Evolutionary conservation across 2,113 vertebrate species (phyloP).

Genomic region (Atrichornis clamosus): DNA sequence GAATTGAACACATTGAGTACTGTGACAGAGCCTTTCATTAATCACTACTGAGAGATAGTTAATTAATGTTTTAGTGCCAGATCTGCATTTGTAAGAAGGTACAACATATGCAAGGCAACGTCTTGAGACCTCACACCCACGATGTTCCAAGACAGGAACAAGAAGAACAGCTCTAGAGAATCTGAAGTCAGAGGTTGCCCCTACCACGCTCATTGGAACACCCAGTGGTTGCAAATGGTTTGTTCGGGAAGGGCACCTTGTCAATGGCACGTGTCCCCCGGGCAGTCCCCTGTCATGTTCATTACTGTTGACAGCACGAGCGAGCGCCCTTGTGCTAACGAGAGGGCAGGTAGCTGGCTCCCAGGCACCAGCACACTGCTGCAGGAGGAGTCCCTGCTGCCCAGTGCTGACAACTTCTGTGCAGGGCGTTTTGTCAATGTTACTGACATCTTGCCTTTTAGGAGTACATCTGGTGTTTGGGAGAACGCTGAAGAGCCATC

Average conservation of each 20-base stretch:
- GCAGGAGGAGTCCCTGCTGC: background rate
- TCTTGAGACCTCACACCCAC: background rate
- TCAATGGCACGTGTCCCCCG: background rate
- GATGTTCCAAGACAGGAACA: background rate
- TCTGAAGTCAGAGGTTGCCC: background rate
- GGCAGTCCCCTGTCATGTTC: background rate
- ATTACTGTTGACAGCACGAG: background rate
- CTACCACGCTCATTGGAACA: background rate
- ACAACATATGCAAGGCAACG: background rate
- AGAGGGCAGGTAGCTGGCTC: slow-evolving; percentile 21
- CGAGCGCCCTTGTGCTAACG: background rate
- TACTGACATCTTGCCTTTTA: slow-evolving; percentile 12
- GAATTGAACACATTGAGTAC: slow-evolving; percentile 10
- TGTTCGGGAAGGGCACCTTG: slow-evolving; percentile 37
- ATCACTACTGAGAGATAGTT: background rate
- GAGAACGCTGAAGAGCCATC: background rate
- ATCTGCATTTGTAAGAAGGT: background rate
- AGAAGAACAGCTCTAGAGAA: background rate
- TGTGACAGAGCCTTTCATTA: slow-evolving; percentile 22
- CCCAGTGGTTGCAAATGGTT: background rate
- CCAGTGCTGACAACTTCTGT: background rate
- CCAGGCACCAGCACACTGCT: background rate
- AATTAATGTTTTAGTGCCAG: background rate
- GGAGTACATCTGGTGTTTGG: background rate
- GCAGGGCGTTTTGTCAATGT: slow-evolving; percentile 2